phyloP scores from a whole-genome alignment of 2,113 vertebrate genomes.

The Corythaixoides concolor region DNA sequence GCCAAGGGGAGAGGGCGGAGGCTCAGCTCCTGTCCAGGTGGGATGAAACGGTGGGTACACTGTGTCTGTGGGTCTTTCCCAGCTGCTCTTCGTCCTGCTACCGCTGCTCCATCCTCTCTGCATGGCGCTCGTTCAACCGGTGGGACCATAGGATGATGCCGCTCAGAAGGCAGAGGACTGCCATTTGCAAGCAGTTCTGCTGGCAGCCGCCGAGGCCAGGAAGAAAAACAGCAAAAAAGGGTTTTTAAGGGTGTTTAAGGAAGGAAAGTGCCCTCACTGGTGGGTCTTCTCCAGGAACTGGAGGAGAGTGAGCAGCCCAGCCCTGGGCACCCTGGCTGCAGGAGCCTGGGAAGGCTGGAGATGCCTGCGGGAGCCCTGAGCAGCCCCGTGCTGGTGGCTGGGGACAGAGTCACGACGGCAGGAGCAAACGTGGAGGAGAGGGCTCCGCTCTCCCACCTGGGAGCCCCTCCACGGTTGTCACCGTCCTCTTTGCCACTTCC shows the following conservation, averaged over 20 bases:
- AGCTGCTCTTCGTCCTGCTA: neutral
- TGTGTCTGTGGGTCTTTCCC: neutral
- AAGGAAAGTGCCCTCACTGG: neutral
- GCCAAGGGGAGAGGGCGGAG: neutral
- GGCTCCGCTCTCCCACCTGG: neutral
- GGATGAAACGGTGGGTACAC: neutral
- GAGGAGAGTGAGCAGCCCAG: neutral
- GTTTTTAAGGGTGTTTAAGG: constrained; percentile 1
- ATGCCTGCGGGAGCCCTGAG: neutral
- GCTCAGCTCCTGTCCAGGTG: neutral
- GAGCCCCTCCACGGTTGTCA: fast-evolving
- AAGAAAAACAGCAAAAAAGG: constrained; percentile 8
- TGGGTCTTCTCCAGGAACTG: neutral
- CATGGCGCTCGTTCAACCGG: neutral
- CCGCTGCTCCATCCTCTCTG: neutral
- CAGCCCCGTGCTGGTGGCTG: neutral
- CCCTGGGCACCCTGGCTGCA: neutral
- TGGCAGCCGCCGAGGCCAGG: neutral
- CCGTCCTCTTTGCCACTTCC: neutral
- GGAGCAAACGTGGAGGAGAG: neutral
- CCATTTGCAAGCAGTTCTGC: constrained; percentile 37
- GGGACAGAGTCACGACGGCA: neutral
- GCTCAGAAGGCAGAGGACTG: constrained; percentile 32
- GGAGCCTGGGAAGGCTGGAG: neutral
- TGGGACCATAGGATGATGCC: constrained; percentile 24